These are phyloP conservation scores for Gnathonemus longibarbis DNA, from an alignment of 2,113 vertebrate genomes.

Conservation along the genomic window DNA sequence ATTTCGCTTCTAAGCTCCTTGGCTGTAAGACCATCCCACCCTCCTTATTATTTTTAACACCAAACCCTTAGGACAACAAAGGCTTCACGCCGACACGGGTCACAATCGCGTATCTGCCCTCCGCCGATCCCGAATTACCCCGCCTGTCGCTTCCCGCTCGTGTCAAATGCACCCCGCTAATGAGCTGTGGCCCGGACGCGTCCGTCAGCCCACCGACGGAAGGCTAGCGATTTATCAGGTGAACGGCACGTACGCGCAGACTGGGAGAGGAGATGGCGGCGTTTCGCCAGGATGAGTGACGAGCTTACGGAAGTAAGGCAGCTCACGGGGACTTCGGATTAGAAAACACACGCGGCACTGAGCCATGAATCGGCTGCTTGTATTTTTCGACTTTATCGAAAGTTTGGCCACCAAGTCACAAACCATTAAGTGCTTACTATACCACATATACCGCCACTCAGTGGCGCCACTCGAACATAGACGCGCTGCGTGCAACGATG, in stretches of 20 bases:
- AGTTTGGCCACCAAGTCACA: background rate
- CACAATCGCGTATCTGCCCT: slow-evolving; percentile 53
- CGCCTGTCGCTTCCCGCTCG: slow-evolving; percentile 50
- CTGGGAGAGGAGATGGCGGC: background rate
- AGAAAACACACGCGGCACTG: background rate
- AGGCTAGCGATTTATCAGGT: slow-evolving; percentile 31
- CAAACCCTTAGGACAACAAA: slow-evolving; percentile 64
- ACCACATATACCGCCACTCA: background rate
- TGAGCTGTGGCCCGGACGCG: slow-evolving; percentile 8
- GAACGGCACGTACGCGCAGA: background rate
- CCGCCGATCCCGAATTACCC: slow-evolving; percentile 48
- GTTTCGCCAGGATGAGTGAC: background rate
- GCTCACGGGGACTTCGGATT: background rate
- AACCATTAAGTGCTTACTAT: background rate
- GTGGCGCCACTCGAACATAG: background rate
- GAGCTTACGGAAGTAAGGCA: background rate
- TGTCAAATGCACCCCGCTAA: slow-evolving; percentile 34
- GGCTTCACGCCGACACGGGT: slow-evolving; percentile 49
- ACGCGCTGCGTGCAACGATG: background rate
- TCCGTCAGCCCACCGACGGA: slow-evolving; percentile 24
- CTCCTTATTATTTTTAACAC: slow-evolving; percentile 67
- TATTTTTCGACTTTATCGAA: background rate
- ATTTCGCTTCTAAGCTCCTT: slow-evolving; percentile 74
- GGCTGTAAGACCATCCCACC: slow-evolving; percentile 72
- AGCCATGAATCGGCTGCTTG: background rate